phyloP scores from a whole-genome alignment of 2,113 vertebrate genomes.

The Anolis carolinensis region DNA sequence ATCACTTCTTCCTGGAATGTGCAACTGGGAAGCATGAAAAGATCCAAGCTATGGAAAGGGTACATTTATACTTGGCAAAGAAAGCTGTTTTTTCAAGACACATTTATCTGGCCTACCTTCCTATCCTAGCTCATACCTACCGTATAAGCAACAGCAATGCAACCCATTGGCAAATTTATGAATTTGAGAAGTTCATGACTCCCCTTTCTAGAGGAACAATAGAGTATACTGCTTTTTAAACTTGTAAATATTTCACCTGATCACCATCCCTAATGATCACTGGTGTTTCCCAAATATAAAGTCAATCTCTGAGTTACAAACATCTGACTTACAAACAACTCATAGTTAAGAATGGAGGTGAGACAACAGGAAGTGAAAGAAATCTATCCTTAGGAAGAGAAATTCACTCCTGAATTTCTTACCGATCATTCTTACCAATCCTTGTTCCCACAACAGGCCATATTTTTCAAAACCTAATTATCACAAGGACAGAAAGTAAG shows the following conservation, averaged over 20 bases:
- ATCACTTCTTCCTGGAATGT: not conserved
- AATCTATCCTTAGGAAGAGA: too few species aligned
- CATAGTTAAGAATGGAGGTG: too few species aligned
- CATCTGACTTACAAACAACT: too few species aligned
- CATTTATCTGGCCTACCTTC: not conserved
- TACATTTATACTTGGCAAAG: not conserved
- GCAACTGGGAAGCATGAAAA: not conserved
- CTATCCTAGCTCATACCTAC: not conserved
- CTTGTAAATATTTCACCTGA: too few species aligned
- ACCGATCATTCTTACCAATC: too few species aligned
- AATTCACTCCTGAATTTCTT: too few species aligned
- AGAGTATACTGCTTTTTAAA: too few species aligned
- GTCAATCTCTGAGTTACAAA: too few species aligned
- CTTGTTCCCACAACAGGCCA: too few species aligned
- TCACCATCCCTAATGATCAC: not conserved
- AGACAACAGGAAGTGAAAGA: too few species aligned
- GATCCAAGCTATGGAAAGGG: not conserved
- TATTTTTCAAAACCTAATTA: too few species aligned
- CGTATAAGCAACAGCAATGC: not conserved
- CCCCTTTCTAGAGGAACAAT: not conserved
- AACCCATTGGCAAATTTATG: not conserved
- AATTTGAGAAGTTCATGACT: not conserved
- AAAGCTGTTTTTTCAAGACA: conserved; percentile 12
- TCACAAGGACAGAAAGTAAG: too few species aligned
- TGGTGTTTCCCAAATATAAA: not conserved